Base-by-base conservation (phyloP, 2,888 invertebrate species). In the Slavum lentiscoides region DNA sequence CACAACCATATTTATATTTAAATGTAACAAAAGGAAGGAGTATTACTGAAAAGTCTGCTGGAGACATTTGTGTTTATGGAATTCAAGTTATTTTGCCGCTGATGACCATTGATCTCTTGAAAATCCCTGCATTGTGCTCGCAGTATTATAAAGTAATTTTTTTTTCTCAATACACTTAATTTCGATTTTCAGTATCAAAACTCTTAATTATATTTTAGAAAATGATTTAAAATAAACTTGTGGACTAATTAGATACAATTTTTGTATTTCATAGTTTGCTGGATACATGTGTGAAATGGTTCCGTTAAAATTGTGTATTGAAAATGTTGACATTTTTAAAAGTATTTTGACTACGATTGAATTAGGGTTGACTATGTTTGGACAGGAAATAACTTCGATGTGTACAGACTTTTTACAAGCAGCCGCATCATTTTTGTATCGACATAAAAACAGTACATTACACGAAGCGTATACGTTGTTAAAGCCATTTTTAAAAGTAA, bases 31-130 rank as follows among this genome's bases (percentile, higher is more conserved):
- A 74, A 39, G 82, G 82, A 17, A 64, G 49, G n/a, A 66, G 30
- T 59, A 23, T 76, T 19, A 73, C 82, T 23, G 81, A 82, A 15
- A 74, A 82, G 62, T 53, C 72, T 11, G 88, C 90, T 0, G 88
- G 90, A 0, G 91, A 91, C 85, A 91, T 93, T 11, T 91, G 91
- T 81, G 85, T 92, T n/a, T 89, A 88, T 85, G 92, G 92, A 21
- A 88, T 94, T 8, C 90, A 90, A 84, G 90, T 92, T 84, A 88
- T 94, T 67, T 90, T 93, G 88, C 92, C 93, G 7, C 86, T 93
- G 82, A 91, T 93, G 90, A 91, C 90, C 64, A 88, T 90, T 70
- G 91, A 92, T 84, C 86, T 93, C 75, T 87, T 94, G 55, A 91
- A 91, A 86, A 91, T 92, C 85, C 92, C 93, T 1, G 88, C 88